Conservation (phyloP, 1,140 invertebrate species). For the Brachionus plicatilis region DNA sequence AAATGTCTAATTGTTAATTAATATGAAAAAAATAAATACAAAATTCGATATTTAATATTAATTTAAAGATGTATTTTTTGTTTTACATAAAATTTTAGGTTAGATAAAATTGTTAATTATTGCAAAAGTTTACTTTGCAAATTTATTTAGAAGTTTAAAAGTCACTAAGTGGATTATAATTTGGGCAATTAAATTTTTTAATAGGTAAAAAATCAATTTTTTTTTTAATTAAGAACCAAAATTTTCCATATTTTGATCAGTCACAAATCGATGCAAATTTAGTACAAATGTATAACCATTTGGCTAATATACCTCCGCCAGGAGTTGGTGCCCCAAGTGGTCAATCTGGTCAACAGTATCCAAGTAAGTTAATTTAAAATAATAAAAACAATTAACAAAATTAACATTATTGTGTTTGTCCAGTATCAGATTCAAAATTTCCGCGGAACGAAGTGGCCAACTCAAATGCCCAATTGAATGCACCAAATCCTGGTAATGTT, state of each 20-base stretch:
- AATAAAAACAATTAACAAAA: background rate
- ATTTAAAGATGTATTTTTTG: too few species aligned
- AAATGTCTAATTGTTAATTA: too few species aligned
- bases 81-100: too few species aligned
- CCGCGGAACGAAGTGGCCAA: background rate
- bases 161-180: too few species aligned
- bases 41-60: too few species aligned
- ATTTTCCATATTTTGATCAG: constrained; percentile 40
- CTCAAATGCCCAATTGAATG: background rate
- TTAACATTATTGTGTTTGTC: background rate
- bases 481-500: background rate
- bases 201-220: background rate
- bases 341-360: background rate
- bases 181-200: background rate
- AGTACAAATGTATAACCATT: constrained; percentile 38
- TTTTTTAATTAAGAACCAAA: background rate
- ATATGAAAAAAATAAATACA: too few species aligned
- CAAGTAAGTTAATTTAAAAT: background rate
- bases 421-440: constrained; percentile 26
- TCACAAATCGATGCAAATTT: constrained; percentile 17
- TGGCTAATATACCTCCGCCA: constrained; percentile 26
- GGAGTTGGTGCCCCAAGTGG: background rate
- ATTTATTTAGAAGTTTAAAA: too few species aligned
- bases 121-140: too few species aligned
- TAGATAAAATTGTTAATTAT: too few species aligned